These are phyloP conservation scores for Danio tinwini DNA, from an alignment of 2,797 vertebrate genomes.

Conservation along the genomic window DNA sequence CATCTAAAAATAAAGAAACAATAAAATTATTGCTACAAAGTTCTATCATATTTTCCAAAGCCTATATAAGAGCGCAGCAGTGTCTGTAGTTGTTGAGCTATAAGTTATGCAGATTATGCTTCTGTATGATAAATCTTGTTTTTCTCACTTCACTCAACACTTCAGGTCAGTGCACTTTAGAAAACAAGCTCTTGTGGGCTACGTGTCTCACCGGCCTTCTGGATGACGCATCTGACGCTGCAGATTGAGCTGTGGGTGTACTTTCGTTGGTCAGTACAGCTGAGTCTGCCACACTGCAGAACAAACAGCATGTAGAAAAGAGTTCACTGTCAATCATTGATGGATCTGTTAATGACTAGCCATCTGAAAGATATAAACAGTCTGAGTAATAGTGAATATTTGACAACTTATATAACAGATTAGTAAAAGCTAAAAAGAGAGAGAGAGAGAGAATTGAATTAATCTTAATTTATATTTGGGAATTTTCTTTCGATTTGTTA, in stretches of 20 bases:
- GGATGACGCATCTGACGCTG: constrained; percentile 66
- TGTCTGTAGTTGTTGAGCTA: neutral
- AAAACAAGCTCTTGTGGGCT: constrained; percentile 40
- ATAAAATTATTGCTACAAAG: no score
- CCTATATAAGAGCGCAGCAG: neutral
- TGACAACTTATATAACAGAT: neutral
- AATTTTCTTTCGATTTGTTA: no score
- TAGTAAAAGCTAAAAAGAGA: neutral
- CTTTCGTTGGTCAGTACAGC: constrained; percentile 11
- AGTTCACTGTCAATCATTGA: constrained; percentile 73
- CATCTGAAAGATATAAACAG: constrained; percentile 35
- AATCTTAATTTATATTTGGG: no score
- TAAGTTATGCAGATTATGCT: neutral
- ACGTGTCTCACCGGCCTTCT: constrained; percentile 51
- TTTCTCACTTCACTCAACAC: neutral
- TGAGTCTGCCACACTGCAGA: constrained; percentile 70
- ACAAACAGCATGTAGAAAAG: constrained; percentile 65
- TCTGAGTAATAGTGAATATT: constrained; percentile 37
- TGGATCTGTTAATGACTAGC: constrained; percentile 63
- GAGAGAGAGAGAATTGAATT: no score
- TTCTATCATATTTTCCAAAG: neutral
- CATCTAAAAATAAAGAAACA: no score
- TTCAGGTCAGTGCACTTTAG: constrained; percentile 12
- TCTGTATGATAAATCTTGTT: constrained; percentile 6
- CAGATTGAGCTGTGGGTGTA: constrained; percentile 13